Base-by-base conservation (phyloP, 1,140 invertebrate species). In the Octopus sinensis region DNA sequence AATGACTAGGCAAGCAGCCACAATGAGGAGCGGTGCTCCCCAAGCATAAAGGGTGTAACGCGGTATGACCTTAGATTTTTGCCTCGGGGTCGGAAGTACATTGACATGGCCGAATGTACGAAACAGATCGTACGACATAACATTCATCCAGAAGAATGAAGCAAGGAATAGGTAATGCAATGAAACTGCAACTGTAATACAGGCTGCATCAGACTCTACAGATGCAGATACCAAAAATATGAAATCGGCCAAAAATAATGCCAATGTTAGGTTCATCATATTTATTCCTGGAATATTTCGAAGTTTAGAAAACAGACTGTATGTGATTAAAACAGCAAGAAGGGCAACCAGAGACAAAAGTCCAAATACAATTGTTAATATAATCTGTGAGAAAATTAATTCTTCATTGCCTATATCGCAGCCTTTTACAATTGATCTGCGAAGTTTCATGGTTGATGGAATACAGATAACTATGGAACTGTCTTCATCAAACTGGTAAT, bases 61-160 rank as follows among this genome's bases (percentile, higher is more conserved):
- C 7, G 92, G 86, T 78, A 93, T 92, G 68, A 89, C 85, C 53
- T 87, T 90, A 73, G 86, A 81, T 75, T 86, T 87, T 52, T 85
- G 83, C 10, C 87, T 76, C 6, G 87, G 73, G 52, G 83, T 76
- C 3, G 84, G 83, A 3, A 86, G 78, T 76, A 87, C 85, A 62
- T 84, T 86, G 53, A 73, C 73, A 73, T 83, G 84, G 5, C 85
- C 93, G 87, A 93, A 92, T 13, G 96, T 97, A 52, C 91, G 86
- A 89, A 91, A 93, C 3, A 93, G 91, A 84, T 93, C 93, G 85
- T 91, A 93, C 0, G 93, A 91, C 88, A 94, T 92, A 3, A 92
- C 91, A 76, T 92, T 92, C 92, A 93, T 93, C 93, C 93, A 93
- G 81, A 92, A 92, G 84, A 93, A 93, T 0, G 93, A 91, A 0